Evolutionary conservation across 2,113 vertebrate species (phyloP), one percentile per base, ranked within the genome.

Genomic region (Plestiodon gilberti): DNA sequence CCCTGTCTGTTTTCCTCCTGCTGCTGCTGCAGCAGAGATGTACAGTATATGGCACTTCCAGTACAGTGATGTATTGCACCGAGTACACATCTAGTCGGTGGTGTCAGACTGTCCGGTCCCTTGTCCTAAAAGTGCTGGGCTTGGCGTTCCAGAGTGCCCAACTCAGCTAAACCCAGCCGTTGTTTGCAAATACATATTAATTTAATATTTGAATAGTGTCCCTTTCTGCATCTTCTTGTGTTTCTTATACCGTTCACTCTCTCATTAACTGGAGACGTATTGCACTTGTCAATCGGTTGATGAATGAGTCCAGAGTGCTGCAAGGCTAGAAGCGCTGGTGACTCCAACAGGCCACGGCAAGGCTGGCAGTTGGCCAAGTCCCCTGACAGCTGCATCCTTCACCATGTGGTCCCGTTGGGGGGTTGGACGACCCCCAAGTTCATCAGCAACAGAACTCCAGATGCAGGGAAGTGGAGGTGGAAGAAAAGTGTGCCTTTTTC

Each of bases 151-250:
- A 64, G 1, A 18, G 90, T 88, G 90, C 59, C 81, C 1, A 61
- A 85, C 86, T 92, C 93, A 94, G 91, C 93, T 93, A 82, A 91
- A 94, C 48, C 69, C 11, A 0, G 76, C 91, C 4, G 2, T 23
- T 0, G 71, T 78, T 90, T 80, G 84, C 87, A 93, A 89, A 85
- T 93, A 76, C 81, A 89, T 90, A 93, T 92, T 93, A 83, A 94
- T 91, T 86, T 73, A 62, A 89, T 90, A 89, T 85, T 89, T 86
- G n/a, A n/a, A n/a, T n/a, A n/a, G n/a, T n/a, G n/a, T 90, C 78
- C 67, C 81, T 86, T 90, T 86, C 81, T 93, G 78, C 83, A 88
- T 89, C 87, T 64, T 79, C 91, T 90, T 64, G 0, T 20, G 4
- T 89, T 87, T 89, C 92, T 91, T 89, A 89, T 86, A 86, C 87